Evolutionary conservation across 2,797 vertebrate genomes (phyloP).

Genomic region (Spea hammondii): DNA sequence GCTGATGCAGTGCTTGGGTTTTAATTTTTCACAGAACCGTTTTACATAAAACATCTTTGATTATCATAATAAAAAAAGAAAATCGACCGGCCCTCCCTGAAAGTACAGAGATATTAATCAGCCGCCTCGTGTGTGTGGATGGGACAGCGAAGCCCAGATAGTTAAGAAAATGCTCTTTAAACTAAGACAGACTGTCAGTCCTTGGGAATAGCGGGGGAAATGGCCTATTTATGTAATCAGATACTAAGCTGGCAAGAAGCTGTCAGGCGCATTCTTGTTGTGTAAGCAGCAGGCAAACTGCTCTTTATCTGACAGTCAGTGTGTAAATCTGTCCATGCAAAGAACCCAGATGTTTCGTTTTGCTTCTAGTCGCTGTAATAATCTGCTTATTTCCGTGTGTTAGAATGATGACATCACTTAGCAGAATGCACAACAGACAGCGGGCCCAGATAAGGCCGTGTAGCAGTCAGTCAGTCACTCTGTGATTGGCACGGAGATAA

Average conservation of each 20-base stretch:
- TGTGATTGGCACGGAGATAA: constrained; percentile 71
- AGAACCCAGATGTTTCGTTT: constrained; percentile 77
- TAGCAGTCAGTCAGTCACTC: constrained; percentile 67
- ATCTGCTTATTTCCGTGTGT: constrained; percentile 74
- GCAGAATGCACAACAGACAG: constrained; percentile 67
- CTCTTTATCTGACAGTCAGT: constrained; percentile 80
- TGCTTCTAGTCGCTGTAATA: constrained; percentile 75
- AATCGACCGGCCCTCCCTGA: constrained; percentile 66
- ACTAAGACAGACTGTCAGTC: constrained; percentile 75
- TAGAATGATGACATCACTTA: constrained; percentile 73
- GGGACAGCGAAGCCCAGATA: constrained; percentile 70
- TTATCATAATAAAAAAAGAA: constrained; percentile 51
- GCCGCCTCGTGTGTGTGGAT: constrained; percentile 57
- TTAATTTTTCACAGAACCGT: constrained; percentile 30
- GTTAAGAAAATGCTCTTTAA: constrained; percentile 72
- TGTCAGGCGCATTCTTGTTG: constrained; percentile 75
- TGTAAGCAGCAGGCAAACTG: constrained; percentile 76
- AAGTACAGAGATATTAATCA: constrained; percentile 71
- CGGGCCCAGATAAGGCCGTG: constrained; percentile 65
- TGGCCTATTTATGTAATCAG: constrained; percentile 76
- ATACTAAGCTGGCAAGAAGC: constrained; percentile 74
- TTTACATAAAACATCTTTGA: constrained; percentile 48
- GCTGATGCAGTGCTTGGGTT: constrained; percentile 39
- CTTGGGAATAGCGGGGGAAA: constrained; percentile 69
- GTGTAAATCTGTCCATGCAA: constrained; percentile 80